Base-by-base conservation (phyloP, 1,140 invertebrate genomes). In the Caenorhabditis inopinata region DNA sequence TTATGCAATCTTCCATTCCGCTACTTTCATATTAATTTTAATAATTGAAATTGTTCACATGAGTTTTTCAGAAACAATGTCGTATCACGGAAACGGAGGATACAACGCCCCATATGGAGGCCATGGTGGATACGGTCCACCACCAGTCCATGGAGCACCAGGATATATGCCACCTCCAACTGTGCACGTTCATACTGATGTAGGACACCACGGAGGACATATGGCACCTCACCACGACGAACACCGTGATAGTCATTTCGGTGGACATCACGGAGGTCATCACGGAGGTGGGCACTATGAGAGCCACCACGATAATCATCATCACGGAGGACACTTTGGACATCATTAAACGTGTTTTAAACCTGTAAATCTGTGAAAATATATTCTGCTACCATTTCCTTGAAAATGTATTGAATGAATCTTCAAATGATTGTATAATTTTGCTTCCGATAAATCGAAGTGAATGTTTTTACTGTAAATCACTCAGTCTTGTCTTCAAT, bases 31-130 rank as follows among this genome's bases (percentile, higher is more conserved):
- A n/a, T n/a, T n/a, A n/a, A n/a, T n/a, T n/a, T n/a, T n/a, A n/a
- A n/a, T n/a, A n/a, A n/a, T n/a, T n/a, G n/a, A n/a, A n/a, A n/a
- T n/a, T n/a, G n/a, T n/a, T n/a, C n/a, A n/a, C n/a, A n/a, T n/a
- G n/a, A n/a, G n/a, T n/a, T 32, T 62, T 62, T 1, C 27, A 62
- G 53, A 68, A 68, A 53, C 7, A 29, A 68, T 68, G 58, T 68
- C 58, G 25, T 68, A 68, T 18, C 27, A 68, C 58, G 58, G 58
- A 68, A 68, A 68, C 58, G 58, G 58, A 68, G 58, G 58, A 68
- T 29, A 32, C 25, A 32, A 58, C 51, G 51, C 3, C n/a, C 51
- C 51, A 58, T 58, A 58, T 29, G 51, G 51, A 58, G 51, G 51
- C 29, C 51, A 58, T 6, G n/a, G 3, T 14, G 51, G 51, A 29